Base-by-base conservation (phyloP, 2,888 invertebrate species). In the Zaprionus bogoriensis region DNA sequence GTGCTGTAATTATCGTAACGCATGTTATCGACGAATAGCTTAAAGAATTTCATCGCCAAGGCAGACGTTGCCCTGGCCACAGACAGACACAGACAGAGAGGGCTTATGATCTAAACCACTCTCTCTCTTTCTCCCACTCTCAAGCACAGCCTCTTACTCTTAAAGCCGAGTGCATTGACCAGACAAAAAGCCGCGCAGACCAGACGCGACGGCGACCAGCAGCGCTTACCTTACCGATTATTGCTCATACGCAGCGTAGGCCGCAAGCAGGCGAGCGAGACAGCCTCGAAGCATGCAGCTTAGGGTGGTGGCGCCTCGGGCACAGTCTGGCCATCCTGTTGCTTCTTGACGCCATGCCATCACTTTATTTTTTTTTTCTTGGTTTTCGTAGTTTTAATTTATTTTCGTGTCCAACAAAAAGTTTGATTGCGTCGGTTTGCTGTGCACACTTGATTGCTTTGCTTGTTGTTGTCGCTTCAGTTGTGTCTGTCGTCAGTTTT, bases 381-480 rank as follows among this genome's bases (percentile, higher is more conserved):
- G n/a, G 39, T 41, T 50, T 57, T 41, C 30, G 22, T 32, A 58
- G 55, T 75, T 75, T 66, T 63, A 58, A 70, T 79, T 67, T 69
- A 54, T 66, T 77, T 74, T 63, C 46, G 28, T 30, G 17, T 38
- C 48, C 10, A 54, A 58, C 67, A 63, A 77, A 63, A 77, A 82
- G 44, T 77, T 80, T 73, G 80, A 80, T 66, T 77, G 66, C 66
- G 57, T 78, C 46, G 54, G 27, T 44, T 52, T 44, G 28, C 19
- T 25, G 12, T 42, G 22, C 10, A n/a, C n/a, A n/a, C n/a, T n/a
- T n/a, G n/a, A n/a, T n/a, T n/a, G n/a, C n/a, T n/a, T 14, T 27
- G 38, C 23, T 27, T 55, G 45, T 65, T 27, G 38, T 25, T 27
- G 2, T 27, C 6, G 17, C 19, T 68, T 57, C 30, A 6, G 12